Evolutionary conservation across 2,888 invertebrate species (phyloP).

Genomic region (Drosophila meridiana): DNA sequence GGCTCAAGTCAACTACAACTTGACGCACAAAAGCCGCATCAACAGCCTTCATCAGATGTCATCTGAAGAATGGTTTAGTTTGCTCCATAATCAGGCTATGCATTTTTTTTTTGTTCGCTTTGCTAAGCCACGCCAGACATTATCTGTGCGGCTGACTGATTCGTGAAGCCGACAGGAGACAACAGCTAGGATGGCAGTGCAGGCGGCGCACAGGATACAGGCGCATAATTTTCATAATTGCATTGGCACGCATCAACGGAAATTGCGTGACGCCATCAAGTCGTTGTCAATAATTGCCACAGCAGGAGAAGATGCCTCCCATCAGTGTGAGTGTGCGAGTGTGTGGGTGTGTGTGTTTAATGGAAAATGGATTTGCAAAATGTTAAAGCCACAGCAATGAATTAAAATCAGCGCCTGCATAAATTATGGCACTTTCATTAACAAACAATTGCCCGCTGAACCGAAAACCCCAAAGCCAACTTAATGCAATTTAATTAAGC

Average conservation of each 20-base stretch:
- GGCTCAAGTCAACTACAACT: conserved; percentile 54
- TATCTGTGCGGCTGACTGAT: conserved; percentile 59
- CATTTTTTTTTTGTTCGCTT: conserved; percentile 1
- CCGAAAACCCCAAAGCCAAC: conserved; percentile 34
- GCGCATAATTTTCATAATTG: conserved; percentile 69
- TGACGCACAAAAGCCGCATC: conserved; percentile 59
- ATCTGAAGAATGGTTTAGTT: conserved; percentile 28
- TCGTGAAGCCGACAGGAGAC: conserved; percentile 27
- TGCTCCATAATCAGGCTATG: conserved; percentile 29
- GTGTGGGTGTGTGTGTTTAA: conserved; percentile 36
- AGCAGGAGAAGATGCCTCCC: conserved; percentile 19
- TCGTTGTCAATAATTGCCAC: conserved; percentile 68
- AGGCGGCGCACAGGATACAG: conserved; percentile 11
- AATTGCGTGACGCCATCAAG: conserved; percentile 71
- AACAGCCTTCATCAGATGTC: conserved; percentile 44
- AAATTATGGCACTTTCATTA: conserved; percentile 67
- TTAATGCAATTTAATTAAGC: conserved; percentile 67
- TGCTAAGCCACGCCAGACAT: conserved; percentile 51
- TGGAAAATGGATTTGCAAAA: conserved; percentile 31
- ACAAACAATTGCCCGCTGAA: conserved; percentile 48
- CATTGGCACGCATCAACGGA: conserved; percentile 70
- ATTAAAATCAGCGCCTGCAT: conserved; percentile 61
- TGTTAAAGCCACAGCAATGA: conserved; percentile 63
- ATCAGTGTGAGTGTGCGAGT: conserved; percentile 14
- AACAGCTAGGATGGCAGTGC: conserved; percentile 3